These are phyloP conservation scores for Scolanthus callimorphus DNA, from an alignment of 92 coral and sea anemone genomes.

Conservation along the genomic window DNA sequence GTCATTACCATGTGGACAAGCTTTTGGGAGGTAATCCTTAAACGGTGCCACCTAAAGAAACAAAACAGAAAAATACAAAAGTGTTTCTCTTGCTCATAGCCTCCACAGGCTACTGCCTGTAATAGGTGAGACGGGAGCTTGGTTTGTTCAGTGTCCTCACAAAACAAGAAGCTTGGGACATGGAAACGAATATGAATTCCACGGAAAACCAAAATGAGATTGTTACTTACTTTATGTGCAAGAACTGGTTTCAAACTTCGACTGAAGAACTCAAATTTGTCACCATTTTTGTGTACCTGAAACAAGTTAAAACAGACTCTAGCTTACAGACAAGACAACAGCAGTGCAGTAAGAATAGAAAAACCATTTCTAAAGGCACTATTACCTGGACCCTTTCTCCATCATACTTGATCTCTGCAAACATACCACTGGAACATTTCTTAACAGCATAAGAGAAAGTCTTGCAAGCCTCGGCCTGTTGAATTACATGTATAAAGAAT, in stretches of 20 bases:
- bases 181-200: too few species aligned
- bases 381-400: conserved; percentile 98
- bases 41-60: conserved; percentile 73
- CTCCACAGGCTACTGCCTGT: too few species aligned
- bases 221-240: conserved; percentile 70
- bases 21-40: conserved; percentile 87
- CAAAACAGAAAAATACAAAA: too few species aligned
- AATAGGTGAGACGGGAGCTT: too few species aligned
- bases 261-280: conserved; percentile 91
- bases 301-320: too few species aligned
- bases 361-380: neutral
- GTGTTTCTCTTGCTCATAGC: too few species aligned
- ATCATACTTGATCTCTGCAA: conserved; percentile 97
- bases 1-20: conserved; percentile 97
- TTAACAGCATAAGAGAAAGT: conserved; percentile 87
- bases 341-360: too few species aligned
- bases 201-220: too few species aligned
- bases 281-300: conserved; percentile 93
- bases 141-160: too few species aligned
- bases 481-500: too few species aligned
- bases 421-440: conserved; percentile 95
- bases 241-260: conserved; percentile 94
- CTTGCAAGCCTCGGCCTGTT: conserved; percentile 97
- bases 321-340: too few species aligned
- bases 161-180: too few species aligned